Percentiles rank a stretch among this genome's conserved stretches.
phyloP scores from a whole-genome alignment of 2,113 vertebrate genomes.

The Mystacornis crossleyi region DNA sequence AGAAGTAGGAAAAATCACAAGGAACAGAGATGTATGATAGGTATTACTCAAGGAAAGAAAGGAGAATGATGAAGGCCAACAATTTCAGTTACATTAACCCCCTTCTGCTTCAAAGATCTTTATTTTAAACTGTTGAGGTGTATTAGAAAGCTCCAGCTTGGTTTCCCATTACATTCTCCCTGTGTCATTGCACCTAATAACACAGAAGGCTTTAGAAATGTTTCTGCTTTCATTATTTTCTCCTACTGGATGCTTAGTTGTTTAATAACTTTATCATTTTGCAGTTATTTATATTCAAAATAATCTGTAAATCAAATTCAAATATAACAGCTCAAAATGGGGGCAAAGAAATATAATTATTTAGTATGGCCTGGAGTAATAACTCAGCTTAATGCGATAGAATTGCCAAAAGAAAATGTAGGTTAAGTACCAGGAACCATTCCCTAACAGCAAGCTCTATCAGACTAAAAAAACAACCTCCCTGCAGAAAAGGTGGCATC shows the following conservation, averaged over 20 bases:
- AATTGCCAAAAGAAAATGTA: not conserved
- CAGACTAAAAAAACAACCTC: not conserved
- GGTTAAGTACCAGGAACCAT: slow-evolving; percentile 24
- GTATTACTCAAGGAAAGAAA: not conserved
- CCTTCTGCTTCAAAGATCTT: slow-evolving; percentile 50
- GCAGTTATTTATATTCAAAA: slow-evolving; percentile 49
- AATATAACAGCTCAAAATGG: not conserved
- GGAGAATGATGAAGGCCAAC: not conserved
- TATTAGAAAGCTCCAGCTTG: slow-evolving; percentile 53
- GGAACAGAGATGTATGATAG: not conserved
- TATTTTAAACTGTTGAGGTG: slow-evolving; percentile 41
- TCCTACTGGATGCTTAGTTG: slow-evolving; percentile 15
- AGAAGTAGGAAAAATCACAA: not conserved
- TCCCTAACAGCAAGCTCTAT: not conserved
- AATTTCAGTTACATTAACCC: slow-evolving; percentile 35
- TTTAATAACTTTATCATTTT: slow-evolving; percentile 51
- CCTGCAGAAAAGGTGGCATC: not conserved
- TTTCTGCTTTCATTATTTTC: slow-evolving; percentile 55
- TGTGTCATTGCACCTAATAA: slow-evolving; percentile 51
- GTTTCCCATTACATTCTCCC: slow-evolving; percentile 57
- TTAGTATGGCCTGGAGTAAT: not conserved
- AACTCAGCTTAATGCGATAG: not conserved
- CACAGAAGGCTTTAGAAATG: slow-evolving; percentile 33
- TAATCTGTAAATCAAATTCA: slow-evolving; percentile 44
- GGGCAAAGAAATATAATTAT: slow-evolving; percentile 28